Evolutionary conservation across 1,140 invertebrate genomes (phyloP).

Genomic region (Penaeus japonicus): DNA sequence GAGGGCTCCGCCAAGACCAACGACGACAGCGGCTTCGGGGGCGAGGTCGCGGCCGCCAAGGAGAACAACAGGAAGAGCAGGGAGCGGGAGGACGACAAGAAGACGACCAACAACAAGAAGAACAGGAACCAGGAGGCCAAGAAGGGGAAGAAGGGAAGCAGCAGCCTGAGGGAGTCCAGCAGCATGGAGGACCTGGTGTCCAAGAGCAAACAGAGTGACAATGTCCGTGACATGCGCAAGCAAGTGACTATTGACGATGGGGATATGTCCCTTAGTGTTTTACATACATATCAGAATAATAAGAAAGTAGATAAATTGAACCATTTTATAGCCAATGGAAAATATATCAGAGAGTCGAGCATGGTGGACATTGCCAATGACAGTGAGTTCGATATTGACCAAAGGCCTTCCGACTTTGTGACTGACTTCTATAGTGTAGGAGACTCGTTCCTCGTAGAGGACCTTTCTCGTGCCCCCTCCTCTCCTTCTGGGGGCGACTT

Average conservation of each 20-base stretch:
- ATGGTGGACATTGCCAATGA: slow-evolving; percentile 27
- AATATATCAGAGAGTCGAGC: slow-evolving; percentile 29
- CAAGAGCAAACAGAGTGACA: slow-evolving; percentile 52
- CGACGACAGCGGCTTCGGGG: slow-evolving; percentile 26
- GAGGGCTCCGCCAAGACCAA: slow-evolving; percentile 25
- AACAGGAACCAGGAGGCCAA: slow-evolving; percentile 24
- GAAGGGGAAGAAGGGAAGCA: slow-evolving; percentile 35
- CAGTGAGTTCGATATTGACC: slow-evolving; percentile 31
- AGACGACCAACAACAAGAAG: slow-evolving; percentile 36
- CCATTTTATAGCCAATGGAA: slow-evolving; percentile 25
- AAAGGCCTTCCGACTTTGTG: slow-evolving; percentile 51
- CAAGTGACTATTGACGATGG: slow-evolving; percentile 59
- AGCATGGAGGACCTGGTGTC: slow-evolving; percentile 58
- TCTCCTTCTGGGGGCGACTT: slow-evolving; percentile 52
- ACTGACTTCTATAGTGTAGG: slow-evolving; percentile 57
- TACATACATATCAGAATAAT: slow-evolving; percentile 41
- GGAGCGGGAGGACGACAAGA: slow-evolving; percentile 43
- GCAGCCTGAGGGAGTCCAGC: slow-evolving; percentile 50
- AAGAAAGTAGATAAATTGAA: slow-evolving; percentile 41
- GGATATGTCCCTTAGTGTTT: slow-evolving; percentile 36
- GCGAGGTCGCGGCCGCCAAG: slow-evolving; percentile 9
- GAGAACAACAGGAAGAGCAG: slow-evolving; percentile 39
- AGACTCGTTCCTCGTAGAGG: slow-evolving; percentile 39
- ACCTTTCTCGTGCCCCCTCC: slow-evolving; percentile 23
- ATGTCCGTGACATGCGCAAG: slow-evolving; percentile 48